A percentile compares a stretch with the other conserved stretches of the same genome.
phyloP scores from a whole-genome alignment of 2,888 invertebrate genomes.

The Netelia inedita region DNA sequence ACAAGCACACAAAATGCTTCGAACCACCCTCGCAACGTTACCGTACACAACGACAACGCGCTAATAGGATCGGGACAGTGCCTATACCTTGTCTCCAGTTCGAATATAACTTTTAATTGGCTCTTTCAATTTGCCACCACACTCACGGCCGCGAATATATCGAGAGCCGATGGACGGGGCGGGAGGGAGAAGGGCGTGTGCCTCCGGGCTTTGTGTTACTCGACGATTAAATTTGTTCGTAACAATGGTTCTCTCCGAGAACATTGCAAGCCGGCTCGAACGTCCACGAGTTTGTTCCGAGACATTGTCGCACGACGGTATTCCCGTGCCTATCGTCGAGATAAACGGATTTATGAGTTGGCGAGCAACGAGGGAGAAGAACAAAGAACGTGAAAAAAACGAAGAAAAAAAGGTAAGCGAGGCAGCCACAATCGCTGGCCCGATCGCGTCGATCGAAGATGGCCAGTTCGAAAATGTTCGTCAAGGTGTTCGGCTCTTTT shows the following conservation, averaged over 20 bases:
- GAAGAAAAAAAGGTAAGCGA: not conserved
- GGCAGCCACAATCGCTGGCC: not conserved
- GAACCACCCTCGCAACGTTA: constrained; percentile 22
- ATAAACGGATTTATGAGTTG: not conserved
- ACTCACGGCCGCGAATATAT: constrained; percentile 15
- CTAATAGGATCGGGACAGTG: constrained; percentile 33
- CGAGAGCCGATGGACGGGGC: constrained; percentile 10
- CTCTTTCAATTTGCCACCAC: constrained; percentile 75
- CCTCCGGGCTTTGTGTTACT: constrained; percentile 68
- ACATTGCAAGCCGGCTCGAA: not conserved
- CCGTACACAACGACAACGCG: constrained; percentile 17
- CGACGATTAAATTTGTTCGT: constrained; percentile 72
- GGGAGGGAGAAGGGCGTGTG: not conserved
- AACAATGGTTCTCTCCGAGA: constrained; percentile 51
- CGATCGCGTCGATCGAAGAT: not conserved
- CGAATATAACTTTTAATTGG: constrained; percentile 80
- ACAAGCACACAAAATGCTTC: constrained; percentile 7
- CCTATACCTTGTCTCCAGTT: constrained; percentile 39
- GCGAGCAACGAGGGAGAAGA: constrained; percentile 1
- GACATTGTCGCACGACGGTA: constrained; percentile 39
- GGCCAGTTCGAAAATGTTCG: no score
- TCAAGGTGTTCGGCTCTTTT: no score
- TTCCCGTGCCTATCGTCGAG: constrained; percentile 7
- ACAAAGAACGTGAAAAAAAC: not conserved
- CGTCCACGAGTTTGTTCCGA: constrained; percentile 39